Evolutionary conservation across 1,140 invertebrate species (phyloP).

Genomic region (Venustaconcha ellipsiformis): DNA sequence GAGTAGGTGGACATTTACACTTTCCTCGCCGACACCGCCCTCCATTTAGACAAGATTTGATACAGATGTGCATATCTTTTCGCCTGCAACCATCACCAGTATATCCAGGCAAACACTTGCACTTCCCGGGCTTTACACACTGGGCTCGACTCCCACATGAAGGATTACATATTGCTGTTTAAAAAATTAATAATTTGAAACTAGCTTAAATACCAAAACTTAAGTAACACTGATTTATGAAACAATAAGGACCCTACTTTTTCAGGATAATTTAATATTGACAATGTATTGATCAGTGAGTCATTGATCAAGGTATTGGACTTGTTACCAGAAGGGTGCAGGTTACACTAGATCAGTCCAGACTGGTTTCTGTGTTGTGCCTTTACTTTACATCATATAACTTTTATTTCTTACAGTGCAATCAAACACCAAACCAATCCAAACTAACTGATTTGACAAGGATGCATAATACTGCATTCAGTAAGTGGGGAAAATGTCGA

Average conservation of each 20-base stretch:
- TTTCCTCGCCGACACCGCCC: conserved; percentile 53
- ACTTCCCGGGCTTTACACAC: conserved; percentile 61
- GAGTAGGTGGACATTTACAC: conserved; percentile 55
- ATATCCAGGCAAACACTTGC: conserved; percentile 61
- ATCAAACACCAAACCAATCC: too few relatives aligned
- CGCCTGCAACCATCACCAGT: conserved; percentile 54
- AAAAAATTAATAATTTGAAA: conserved; percentile 7
- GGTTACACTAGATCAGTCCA: not conserved
- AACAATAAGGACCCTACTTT: not conserved
- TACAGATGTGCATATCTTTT: conserved; percentile 45
- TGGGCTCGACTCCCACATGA: conserved; percentile 55
- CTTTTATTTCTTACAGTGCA: too few relatives aligned
- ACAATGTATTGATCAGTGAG: not conserved
- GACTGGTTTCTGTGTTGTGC: too few relatives aligned
- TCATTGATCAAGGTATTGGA: not conserved
- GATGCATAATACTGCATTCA: too few relatives aligned
- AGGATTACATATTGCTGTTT: conserved; percentile 60
- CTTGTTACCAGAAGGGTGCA: too few relatives aligned
- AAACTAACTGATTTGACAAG: too few relatives aligned
- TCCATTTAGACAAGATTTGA: conserved; percentile 54
- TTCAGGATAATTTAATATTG: not conserved
- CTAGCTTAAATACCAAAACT: not conserved
- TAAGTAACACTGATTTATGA: not conserved
- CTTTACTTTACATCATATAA: too few relatives aligned
- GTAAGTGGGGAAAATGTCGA: too few relatives aligned